phyloP scores from a whole-genome alignment of 2,113 vertebrate species.

The Bungarus multicinctus region DNA sequence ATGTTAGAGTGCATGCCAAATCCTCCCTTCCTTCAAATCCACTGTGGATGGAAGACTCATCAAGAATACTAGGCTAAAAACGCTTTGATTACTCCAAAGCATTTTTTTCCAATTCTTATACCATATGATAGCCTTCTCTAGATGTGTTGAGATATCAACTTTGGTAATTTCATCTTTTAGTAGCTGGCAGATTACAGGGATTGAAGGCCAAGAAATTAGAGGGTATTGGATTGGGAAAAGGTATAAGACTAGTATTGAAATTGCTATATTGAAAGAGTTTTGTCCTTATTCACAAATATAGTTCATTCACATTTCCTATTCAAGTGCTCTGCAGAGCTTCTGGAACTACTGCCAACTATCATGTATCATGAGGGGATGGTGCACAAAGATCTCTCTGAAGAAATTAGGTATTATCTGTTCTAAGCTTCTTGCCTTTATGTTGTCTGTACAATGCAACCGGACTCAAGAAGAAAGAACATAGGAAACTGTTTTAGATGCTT shows the following conservation, averaged over 20 bases:
- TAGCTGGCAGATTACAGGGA: background rate
- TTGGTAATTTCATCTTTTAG: background rate
- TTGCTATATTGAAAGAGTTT: background rate
- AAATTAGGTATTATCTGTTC: background rate
- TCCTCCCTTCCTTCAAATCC: slow-evolving; percentile 17
- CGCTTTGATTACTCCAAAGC: background rate
- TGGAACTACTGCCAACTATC: background rate
- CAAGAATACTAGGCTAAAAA: background rate
- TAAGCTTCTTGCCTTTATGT: background rate
- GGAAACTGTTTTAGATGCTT: background rate
- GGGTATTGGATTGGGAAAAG: background rate
- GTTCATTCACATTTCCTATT: background rate
- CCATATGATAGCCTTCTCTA: background rate
- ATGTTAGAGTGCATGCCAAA: slow-evolving; percentile 57
- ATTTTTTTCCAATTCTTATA: background rate
- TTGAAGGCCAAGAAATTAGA: background rate
- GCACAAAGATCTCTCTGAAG: background rate
- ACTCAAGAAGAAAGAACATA: background rate
- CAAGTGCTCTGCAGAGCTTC: background rate
- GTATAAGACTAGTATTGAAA: background rate
- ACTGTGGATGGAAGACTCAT: background rate
- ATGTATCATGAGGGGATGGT: background rate
- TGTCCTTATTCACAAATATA: background rate
- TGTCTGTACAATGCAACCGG: background rate
- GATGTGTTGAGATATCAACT: background rate